Evolutionary conservation across 2,888 invertebrate genomes (phyloP), one percentile per base, ranked within the genome.

Genomic region (Diaprepes abbreviatus): DNA sequence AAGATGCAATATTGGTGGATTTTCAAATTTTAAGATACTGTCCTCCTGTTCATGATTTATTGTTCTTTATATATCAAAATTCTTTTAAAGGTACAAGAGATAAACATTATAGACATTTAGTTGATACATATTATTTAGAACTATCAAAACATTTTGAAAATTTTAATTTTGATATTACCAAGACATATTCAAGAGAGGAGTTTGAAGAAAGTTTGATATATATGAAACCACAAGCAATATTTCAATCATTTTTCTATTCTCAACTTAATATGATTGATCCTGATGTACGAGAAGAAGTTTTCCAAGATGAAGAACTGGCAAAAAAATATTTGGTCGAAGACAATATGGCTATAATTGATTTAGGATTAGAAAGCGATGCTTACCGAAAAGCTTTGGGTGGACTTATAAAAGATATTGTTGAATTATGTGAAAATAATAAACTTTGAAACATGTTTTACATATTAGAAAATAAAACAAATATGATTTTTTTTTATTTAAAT

Each of bases 31-130:
- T 77, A n/a, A 72, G 80, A 54, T 92, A 89, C 79, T 88, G 88
- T 16, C 90, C 91, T 0, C 89, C 90, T 0, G 87, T 89, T 16
- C 85, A 89, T 21, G 92, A 93, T 76, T 83, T 90, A 1, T 85
- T 88, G 79, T 72, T 71, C 38, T 72, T 80, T 14, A 54, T 80
- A 19, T 77, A 77, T 52, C 64, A 75, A 21, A 74, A 72, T 33
- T 74, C 78, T 1, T 70, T 74, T 31, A 68, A 71, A n/a, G 54
- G 68, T 40, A 73, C 68, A 0, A 68, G 79, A 60, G 68, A 72
- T 24, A 66, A 74, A 24, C 72, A 75, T 57, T 54, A 73, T 9
- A 24, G 67, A 4, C 70, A 75, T 36, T 43, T 79, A 6, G 43
- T 76, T 3, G 43, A 72, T 6, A 64, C 75, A 21, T 81, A 79